Conservation (phyloP, 2,113 vertebrate species). For the Danionella cerebrum region DNA sequence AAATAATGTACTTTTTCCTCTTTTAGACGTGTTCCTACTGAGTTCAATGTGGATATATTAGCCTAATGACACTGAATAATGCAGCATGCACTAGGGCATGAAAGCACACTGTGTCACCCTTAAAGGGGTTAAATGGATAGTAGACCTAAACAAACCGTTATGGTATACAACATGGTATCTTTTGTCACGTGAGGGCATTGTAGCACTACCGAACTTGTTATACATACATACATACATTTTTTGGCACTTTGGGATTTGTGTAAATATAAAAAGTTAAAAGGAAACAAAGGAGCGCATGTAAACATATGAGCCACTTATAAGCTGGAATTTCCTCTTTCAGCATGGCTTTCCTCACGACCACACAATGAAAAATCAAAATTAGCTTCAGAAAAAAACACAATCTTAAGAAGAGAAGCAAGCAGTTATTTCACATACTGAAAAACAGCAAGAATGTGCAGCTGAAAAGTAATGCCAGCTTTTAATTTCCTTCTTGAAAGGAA, state of each 20-base stretch:
- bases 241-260: no score
- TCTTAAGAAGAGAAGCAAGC: background rate
- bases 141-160: background rate
- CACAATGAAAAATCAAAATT: background rate
- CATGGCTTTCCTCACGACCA: background rate
- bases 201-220: no score
- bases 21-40: conserved; percentile 18
- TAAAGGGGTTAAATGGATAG: conserved; percentile 1
- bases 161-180: no score
- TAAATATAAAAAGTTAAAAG: no score
- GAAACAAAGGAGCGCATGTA: no score
- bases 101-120: background rate
- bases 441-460: conserved; percentile 35
- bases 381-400: background rate
- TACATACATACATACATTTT: no score
- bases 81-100: background rate
- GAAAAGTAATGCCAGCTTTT: conserved; percentile 68
- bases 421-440: conserved; percentile 15
- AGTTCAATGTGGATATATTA: conserved; percentile 14
- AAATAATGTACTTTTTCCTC: conserved; percentile 39
- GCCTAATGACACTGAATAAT: conserved; percentile 15
- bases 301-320: no score
- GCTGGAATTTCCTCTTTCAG: no score
- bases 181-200: no score
- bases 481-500: conserved; percentile 64